phyloP scores from a whole-genome alignment of 92 coral and sea anemone species.

The Zoanthus gigantus region DNA sequence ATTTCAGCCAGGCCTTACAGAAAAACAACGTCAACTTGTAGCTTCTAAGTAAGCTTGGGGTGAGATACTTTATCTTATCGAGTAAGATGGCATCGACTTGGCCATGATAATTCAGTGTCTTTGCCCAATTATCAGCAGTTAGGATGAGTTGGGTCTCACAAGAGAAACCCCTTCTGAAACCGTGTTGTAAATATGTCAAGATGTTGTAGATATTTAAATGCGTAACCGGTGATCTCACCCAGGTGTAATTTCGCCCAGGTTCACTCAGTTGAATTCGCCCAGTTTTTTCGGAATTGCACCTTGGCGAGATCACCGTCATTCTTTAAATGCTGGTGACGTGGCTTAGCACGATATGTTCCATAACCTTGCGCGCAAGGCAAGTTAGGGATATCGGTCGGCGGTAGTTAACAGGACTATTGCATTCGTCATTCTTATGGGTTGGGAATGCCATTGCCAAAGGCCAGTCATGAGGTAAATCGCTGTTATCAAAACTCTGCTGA shows the following conservation, averaged over 20 bases:
- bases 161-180: constrained; percentile 35
- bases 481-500: too few species aligned
- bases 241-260: too few species aligned
- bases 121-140: constrained; percentile 35
- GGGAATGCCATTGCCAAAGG: too few species aligned
- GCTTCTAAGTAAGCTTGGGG: neutral
- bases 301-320: too few species aligned
- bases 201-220: neutral
- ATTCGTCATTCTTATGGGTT: too few species aligned
- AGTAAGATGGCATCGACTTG: constrained; percentile 41
- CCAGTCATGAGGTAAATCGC: too few species aligned
- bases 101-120: constrained; percentile 25
- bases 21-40: too few species aligned
- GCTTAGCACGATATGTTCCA: neutral
- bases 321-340: neutral
- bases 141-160: neutral
- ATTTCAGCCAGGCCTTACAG: too few species aligned
- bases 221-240: neutral
- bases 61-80: constrained; percentile 44
- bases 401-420: too few species aligned
- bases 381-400: neutral
- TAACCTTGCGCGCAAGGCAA: too few species aligned
- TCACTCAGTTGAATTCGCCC: too few species aligned
- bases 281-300: too few species aligned
- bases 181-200: constrained; percentile 10